These are phyloP conservation scores for Euproctis similis DNA, from an alignment of 2,888 invertebrate genomes.

Conservation along the genomic window DNA sequence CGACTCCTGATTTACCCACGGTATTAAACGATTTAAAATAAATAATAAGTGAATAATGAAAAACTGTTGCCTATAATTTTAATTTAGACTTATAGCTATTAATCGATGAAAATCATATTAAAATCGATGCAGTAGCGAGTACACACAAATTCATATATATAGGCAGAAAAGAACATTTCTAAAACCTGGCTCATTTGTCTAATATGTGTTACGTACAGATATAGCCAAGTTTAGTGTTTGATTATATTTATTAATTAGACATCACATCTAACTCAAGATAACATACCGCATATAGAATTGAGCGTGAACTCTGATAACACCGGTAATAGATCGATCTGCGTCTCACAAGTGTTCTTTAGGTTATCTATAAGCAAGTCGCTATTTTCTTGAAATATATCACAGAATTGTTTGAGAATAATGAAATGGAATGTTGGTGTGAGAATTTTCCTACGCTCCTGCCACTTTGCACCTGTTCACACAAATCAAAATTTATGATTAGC, in stretches of 20 bases:
- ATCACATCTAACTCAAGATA: too few relatives aligned
- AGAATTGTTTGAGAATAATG: conserved; percentile 70
- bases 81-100: too few relatives aligned
- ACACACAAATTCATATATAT: too few relatives aligned
- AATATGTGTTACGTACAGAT: too few relatives aligned
- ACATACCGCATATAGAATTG: conserved; percentile 80
- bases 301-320: conserved; percentile 73
- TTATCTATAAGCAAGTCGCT: conserved; percentile 41
- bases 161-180: too few relatives aligned
- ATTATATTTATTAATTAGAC: not conserved
- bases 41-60: too few relatives aligned
- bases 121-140: too few relatives aligned
- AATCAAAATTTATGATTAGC: not conserved
- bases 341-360: conserved; percentile 32
- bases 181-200: too few relatives aligned
- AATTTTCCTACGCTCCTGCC: conserved; percentile 77
- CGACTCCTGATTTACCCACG: too few relatives aligned
- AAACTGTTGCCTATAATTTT: too few relatives aligned
- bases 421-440: conserved; percentile 80
- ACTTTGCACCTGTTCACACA: conserved; percentile 62
- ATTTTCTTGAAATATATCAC: conserved; percentile 54
- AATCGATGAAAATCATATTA: too few relatives aligned
- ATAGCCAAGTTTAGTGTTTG: not conserved
- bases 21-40: too few relatives aligned
- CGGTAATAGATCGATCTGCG: conserved; percentile 64